Percentiles rank a stretch among this genome's conserved stretches.
These are phyloP conservation scores for Cichlasoma orientale DNA, from an alignment of 2,797 vertebrate genomes.

Conservation along the genomic window DNA sequence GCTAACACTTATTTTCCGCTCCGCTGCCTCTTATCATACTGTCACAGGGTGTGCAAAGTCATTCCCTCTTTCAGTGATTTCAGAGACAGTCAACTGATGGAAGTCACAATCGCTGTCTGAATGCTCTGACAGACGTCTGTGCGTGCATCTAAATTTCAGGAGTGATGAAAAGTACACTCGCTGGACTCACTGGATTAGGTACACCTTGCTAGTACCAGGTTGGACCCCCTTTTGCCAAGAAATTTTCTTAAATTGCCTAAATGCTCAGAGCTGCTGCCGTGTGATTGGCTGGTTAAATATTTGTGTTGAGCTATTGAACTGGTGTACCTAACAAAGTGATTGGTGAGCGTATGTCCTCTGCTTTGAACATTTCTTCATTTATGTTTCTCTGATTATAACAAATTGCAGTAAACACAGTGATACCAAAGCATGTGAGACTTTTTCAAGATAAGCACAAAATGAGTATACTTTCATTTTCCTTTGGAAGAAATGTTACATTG, in stretches of 20 bases:
- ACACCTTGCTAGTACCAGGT: not conserved
- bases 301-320: too few species aligned
- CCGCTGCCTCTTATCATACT: slow-evolving; percentile 14
- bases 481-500: not conserved
- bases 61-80: not conserved
- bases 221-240: too few species aligned
- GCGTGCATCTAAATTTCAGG: not conserved
- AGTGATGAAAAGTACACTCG: not conserved
- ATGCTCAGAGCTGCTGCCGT: too few species aligned
- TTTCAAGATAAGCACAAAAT: not conserved
- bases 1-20: slow-evolving; percentile 7
- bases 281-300: too few species aligned
- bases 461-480: not conserved
- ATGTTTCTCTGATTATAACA: too few species aligned
- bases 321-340: too few species aligned
- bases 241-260: too few species aligned
- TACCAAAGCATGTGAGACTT: not conserved
- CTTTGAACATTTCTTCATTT: too few species aligned
- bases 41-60: slow-evolving; percentile 4
- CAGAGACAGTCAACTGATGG: not conserved
- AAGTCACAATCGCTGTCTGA: not conserved
- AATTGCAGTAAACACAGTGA: not conserved
- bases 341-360: too few species aligned
- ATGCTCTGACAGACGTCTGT: not conserved
- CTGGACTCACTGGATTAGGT: not conserved